These are phyloP conservation scores for Aphelocoma coerulescens DNA, from an alignment of 2,113 vertebrate genomes.

Conservation along the genomic window DNA sequence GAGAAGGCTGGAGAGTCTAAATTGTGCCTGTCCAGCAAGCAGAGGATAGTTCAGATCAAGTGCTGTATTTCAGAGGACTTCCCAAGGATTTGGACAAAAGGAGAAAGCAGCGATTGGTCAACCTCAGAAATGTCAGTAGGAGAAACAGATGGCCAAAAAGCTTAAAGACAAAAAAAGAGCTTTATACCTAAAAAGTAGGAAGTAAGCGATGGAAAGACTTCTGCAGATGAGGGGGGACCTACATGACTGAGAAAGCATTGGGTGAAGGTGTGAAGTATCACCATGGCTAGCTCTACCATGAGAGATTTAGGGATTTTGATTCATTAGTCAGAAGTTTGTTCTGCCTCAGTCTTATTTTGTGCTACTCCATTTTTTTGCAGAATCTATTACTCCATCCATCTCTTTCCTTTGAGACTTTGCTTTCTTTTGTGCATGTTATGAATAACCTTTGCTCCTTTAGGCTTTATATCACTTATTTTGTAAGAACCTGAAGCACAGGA, in stretches of 20 bases:
- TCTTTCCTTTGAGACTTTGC: background rate
- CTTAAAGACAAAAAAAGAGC: background rate
- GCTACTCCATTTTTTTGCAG: background rate
- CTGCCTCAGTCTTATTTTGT: background rate
- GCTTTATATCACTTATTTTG: background rate
- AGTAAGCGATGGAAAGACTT: background rate
- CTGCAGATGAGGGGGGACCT: background rate
- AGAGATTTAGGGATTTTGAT: background rate
- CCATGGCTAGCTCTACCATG: background rate
- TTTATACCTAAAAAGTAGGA: background rate
- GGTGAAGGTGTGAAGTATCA: background rate
- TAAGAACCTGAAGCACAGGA: background rate
- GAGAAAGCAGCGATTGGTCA: background rate
- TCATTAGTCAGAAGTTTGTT: background rate
- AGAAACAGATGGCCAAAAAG: background rate
- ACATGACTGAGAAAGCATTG: background rate
- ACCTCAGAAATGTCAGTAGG: background rate
- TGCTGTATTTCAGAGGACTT: background rate
- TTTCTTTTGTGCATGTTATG: background rate
- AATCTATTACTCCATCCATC: background rate
- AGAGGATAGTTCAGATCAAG: background rate
- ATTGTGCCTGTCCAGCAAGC: background rate
- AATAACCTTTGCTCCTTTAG: background rate
- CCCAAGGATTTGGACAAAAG: background rate
- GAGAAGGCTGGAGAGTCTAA: background rate